Conservation (phyloP, 2,888 invertebrate genomes). For the Yponomeuta cagnagella region DNA sequence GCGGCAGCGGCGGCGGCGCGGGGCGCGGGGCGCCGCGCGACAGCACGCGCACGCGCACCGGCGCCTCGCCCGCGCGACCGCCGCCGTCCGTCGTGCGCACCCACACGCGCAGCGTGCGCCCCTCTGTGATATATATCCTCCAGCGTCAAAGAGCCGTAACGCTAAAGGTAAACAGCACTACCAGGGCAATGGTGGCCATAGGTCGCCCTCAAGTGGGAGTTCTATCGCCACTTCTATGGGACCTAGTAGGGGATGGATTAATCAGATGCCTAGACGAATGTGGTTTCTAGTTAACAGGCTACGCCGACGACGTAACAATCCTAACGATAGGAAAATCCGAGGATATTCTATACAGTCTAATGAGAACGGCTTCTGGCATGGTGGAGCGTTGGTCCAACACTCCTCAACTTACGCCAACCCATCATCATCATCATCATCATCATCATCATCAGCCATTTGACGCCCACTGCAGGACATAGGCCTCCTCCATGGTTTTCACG, state of each 20-base stretch:
- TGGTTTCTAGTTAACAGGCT: no score
- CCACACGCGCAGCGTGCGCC: constrained; percentile 90
- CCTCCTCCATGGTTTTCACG: no score
- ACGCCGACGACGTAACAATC: no score
- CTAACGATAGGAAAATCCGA: no score
- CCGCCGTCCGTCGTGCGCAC: constrained; percentile 92
- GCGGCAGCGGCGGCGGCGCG: constrained; percentile 81
- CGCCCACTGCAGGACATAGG: no score
- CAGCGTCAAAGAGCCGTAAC: neutral
- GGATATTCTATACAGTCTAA: no score
- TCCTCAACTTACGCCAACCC: no score
- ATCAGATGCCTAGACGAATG: no score
- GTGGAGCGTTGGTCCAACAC: neutral
- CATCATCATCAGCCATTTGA: no score
- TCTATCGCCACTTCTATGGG: neutral
- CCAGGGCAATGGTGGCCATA: no score
- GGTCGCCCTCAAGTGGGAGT: neutral
- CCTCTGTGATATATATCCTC: constrained; percentile 62
- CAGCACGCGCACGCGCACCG: constrained; percentile 87
- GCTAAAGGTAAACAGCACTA: neutral
- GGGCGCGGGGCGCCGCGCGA: constrained; percentile 82
- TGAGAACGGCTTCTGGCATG: neutral
- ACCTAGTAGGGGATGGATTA: no score
- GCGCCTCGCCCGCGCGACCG: constrained; percentile 86
- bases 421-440: no score